Evolutionary conservation across 2,797 vertebrate species (phyloP).

Genomic region (Toxotes lorentzi): DNA sequence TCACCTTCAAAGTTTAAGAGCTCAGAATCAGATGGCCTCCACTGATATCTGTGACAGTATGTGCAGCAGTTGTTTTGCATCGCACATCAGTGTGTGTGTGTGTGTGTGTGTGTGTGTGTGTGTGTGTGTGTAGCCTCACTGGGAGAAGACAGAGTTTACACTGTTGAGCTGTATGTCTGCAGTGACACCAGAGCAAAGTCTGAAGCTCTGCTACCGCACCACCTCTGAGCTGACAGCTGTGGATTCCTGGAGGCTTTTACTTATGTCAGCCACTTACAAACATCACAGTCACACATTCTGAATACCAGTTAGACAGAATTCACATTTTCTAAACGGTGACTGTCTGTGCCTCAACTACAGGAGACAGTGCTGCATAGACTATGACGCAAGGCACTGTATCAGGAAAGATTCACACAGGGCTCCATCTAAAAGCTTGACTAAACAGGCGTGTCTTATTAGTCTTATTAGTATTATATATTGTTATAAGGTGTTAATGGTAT

Average conservation of each 20-base stretch:
- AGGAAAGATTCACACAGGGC: not conserved
- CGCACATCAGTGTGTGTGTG: too few species aligned
- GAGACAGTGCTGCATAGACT: not conserved
- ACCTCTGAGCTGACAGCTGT: slow-evolving; percentile 32
- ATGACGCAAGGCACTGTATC: not conserved
- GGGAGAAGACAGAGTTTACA: slow-evolving; percentile 8
- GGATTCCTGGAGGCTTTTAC: slow-evolving; percentile 33
- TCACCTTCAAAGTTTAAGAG: too few species aligned
- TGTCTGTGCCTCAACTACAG: not conserved
- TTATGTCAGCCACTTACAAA: slow-evolving; percentile 27
- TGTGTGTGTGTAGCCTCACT: not conserved
- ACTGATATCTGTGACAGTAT: not conserved
- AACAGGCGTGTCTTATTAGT: too few species aligned
- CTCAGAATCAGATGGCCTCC: not conserved
- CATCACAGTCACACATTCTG: not conserved
- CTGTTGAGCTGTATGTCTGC: slow-evolving; percentile 19
- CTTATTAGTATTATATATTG: too few species aligned
- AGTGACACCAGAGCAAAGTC: slow-evolving; percentile 32
- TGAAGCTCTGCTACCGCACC: slow-evolving; percentile 20
- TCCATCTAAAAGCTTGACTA: not conserved
- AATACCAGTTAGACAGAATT: not conserved
- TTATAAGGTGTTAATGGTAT: too few species aligned
- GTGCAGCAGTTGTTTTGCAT: not conserved
- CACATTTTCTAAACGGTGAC: not conserved
- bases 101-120: too few species aligned